These are phyloP conservation scores for Tenthredo notha DNA, from an alignment of 2,888 invertebrate species.

Conservation along the genomic window DNA sequence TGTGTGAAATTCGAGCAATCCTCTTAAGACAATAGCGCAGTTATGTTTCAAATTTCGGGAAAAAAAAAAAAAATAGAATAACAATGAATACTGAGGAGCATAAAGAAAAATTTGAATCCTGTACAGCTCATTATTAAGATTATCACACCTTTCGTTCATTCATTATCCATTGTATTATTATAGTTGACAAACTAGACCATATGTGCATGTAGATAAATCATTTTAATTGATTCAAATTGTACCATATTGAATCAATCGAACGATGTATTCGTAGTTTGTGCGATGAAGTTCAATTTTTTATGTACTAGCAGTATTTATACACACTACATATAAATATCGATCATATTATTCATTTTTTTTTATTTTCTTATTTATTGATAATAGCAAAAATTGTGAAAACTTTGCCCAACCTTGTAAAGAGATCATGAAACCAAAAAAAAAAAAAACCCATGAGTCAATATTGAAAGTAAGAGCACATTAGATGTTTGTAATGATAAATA, in stretches of 20 bases:
- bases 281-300: neutral
- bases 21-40: neutral
- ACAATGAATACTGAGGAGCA: neutral
- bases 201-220: neutral
- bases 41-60: neutral
- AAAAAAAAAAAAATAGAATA: neutral
- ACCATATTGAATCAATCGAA: constrained; percentile 27
- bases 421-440: neutral
- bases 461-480: neutral
- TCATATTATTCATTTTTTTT: neutral
- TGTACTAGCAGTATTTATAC: neutral
- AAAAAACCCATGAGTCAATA: too few species aligned
- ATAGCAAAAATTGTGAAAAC: neutral
- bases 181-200: neutral
- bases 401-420: neutral
- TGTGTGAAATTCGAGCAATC: neutral
- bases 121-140: constrained; percentile 1
- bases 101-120: constrained; percentile 2
- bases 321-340: neutral
- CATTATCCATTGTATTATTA: neutral
- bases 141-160: neutral
- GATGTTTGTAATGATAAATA: neutral
- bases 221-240: constrained; percentile 30
- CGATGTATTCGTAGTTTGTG: constrained; percentile 2
- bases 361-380: neutral